A percentile compares a stretch with the other conserved stretches of the same genome.
Evolutionary conservation across 2,888 invertebrate genomes (phyloP).

Genomic region (Pheosia tremula): DNA sequence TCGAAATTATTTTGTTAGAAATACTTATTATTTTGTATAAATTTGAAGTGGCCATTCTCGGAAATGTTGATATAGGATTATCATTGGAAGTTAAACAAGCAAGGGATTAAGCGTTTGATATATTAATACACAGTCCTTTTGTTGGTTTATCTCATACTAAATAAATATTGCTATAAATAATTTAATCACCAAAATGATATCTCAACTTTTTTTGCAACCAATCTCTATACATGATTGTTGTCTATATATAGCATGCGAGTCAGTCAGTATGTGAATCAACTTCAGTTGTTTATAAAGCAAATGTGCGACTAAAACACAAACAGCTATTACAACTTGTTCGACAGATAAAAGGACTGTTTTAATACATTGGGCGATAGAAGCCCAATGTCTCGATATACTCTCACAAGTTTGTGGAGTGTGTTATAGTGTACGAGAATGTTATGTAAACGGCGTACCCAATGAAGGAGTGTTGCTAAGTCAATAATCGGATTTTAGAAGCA

Average conservation of each 20-base stretch:
- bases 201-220: no score
- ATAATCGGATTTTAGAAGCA: not conserved
- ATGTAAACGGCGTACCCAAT: not conserved
- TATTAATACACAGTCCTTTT: not conserved
- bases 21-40: not conserved
- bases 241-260: no score
- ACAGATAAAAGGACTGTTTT: not conserved
- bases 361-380: not conserved
- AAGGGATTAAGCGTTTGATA: not conserved
- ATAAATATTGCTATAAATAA: no score
- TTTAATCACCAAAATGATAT: no score
- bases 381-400: not conserved
- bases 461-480: not conserved
- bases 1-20: conserved; percentile 13
- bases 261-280: not conserved
- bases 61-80: not conserved
- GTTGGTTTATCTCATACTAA: not conserved
- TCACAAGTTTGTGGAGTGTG: conserved; percentile 1
- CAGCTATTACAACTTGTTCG: not conserved
- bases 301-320: conserved; percentile 11
- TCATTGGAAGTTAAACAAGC: not conserved
- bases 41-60: not conserved
- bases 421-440: not conserved
- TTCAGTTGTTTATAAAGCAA: not conserved
- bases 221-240: no score